Percentiles rank a stretch among this genome's conserved stretches.
Evolutionary conservation across 1,140 invertebrate species (phyloP).

Genomic region (Thaumatotibia leucotreta): DNA sequence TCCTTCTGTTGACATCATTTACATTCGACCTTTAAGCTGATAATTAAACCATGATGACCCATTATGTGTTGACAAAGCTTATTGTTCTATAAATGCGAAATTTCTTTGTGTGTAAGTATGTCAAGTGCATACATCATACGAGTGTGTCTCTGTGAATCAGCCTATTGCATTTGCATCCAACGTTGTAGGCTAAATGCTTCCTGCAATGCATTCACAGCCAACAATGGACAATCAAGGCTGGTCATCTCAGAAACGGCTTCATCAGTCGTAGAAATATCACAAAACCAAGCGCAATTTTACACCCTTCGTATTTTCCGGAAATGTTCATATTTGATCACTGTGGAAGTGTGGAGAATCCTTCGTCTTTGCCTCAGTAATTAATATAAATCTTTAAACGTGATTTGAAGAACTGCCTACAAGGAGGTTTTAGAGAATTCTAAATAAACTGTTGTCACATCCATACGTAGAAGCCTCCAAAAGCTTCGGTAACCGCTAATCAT

Average conservation of each 20-base stretch:
- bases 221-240: not conserved
- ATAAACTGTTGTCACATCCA: too few species aligned
- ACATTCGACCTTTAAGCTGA: not conserved
- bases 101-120: constrained; percentile 51
- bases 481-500: not conserved
- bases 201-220: not conserved
- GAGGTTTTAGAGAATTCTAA: too few species aligned
- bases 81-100: constrained; percentile 9
- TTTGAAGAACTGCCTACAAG: too few species aligned
- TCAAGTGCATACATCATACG: constrained; percentile 36
- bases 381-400: too few species aligned
- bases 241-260: not conserved
- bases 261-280: not conserved
- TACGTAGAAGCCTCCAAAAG: too few species aligned
- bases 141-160: constrained; percentile 14
- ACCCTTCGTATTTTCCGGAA: too few species aligned
- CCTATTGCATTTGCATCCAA: constrained; percentile 23
- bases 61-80: not conserved
- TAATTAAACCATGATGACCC: not conserved
- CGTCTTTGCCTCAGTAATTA: too few species aligned
- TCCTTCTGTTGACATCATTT: too few species aligned
- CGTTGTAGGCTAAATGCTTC: not conserved
- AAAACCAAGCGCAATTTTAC: too few species aligned
- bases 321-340: too few species aligned
- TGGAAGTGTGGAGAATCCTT: too few species aligned